Conservation (phyloP, 2,113 vertebrate genomes). For the Grammomys surdaster region DNA sequence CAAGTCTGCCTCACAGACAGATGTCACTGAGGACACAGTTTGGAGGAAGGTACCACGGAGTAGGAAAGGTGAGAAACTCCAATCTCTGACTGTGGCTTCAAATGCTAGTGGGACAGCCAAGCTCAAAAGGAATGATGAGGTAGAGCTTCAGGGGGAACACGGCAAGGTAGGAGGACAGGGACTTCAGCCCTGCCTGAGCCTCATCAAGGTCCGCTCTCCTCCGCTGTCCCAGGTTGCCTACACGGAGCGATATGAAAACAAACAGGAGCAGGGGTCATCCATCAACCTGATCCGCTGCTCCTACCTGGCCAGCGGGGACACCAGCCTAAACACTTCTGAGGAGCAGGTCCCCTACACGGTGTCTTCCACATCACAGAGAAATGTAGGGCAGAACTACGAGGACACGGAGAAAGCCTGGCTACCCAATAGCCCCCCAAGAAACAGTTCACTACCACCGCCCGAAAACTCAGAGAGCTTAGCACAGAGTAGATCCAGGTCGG, state of each 20-base stretch:
- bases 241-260: conserved; percentile 64
- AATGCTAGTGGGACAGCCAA: background rate
- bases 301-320: background rate
- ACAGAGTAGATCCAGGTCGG: background rate
- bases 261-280: background rate
- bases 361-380: conserved; percentile 29
- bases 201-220: background rate
- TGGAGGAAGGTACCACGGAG: background rate
- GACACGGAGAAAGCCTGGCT: background rate
- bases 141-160: background rate
- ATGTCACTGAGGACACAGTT: background rate
- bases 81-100: background rate
- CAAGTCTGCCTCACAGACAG: background rate
- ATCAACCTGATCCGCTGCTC: conserved; percentile 76
- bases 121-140: background rate
- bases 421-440: background rate
- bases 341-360: background rate
- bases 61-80: background rate
- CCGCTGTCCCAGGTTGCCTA: conserved; percentile 66
- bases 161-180: background rate
- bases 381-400: background rate
- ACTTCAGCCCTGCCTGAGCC: background rate
- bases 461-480: rapidly evolving
- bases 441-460: background rate
- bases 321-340: rapidly evolving